Evolutionary conservation across 2,113 vertebrate genomes (phyloP).

Genomic region (Equus quagga): DNA sequence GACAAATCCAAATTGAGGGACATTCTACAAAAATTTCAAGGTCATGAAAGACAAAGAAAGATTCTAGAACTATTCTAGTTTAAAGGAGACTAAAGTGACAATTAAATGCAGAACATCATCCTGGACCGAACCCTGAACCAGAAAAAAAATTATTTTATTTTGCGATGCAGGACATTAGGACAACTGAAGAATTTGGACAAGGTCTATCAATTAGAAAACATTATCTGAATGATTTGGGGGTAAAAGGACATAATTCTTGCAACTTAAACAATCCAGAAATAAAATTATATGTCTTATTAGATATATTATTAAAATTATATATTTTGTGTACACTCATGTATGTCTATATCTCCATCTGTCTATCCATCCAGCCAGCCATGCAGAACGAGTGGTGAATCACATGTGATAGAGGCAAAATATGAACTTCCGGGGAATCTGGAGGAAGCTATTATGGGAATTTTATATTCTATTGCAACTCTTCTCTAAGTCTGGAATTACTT

Average conservation of each 20-base stretch:
- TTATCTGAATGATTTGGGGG: background rate
- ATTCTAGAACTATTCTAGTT: too few relatives aligned
- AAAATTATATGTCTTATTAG: slow-evolving; percentile 1
- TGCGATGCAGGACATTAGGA: background rate
- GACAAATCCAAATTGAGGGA: background rate
- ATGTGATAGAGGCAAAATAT: background rate
- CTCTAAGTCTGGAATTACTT: background rate
- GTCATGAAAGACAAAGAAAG: too few relatives aligned
- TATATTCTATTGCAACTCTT: background rate
- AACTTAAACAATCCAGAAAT: slow-evolving; percentile 5
- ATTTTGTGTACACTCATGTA: too few relatives aligned
- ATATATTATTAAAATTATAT: background rate
- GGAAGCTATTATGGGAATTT: background rate
- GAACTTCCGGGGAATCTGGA: background rate
- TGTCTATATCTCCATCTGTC: background rate
- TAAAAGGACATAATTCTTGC: background rate
- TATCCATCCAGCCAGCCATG: background rate
- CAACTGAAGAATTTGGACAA: background rate
- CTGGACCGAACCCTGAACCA: too few relatives aligned
- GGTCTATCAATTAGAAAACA: background rate
- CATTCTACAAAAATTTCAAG: too few relatives aligned
- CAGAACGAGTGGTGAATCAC: background rate
- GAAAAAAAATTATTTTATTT: background rate
- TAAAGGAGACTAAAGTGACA: too few relatives aligned
- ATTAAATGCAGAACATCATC: too few relatives aligned